Percentiles rank a stretch among this genome's conserved stretches.
Evolutionary conservation across 2,113 vertebrate genomes (phyloP).

Genomic region (Pachyramphus minor): DNA sequence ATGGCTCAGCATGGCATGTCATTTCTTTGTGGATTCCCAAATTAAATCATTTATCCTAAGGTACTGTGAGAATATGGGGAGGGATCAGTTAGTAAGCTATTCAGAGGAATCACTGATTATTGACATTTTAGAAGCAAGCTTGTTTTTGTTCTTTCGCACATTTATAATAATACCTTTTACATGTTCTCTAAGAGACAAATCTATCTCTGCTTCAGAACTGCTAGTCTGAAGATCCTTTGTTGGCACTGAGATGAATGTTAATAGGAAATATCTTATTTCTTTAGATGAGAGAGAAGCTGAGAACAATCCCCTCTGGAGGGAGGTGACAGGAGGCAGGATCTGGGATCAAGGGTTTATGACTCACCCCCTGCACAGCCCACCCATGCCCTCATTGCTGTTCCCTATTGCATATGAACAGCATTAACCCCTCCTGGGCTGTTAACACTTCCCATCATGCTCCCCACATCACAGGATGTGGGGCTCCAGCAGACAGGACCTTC

Average conservation of each 20-base stretch:
- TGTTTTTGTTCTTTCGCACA: constrained; percentile 30
- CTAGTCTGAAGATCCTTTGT: constrained; percentile 52
- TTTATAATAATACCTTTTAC: constrained; percentile 63
- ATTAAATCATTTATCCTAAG: constrained; percentile 25
- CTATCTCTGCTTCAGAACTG: constrained; percentile 24
- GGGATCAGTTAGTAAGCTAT: constrained; percentile 13
- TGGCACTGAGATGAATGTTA: constrained; percentile 41
- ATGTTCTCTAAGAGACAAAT: constrained; percentile 39
- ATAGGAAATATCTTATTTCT: constrained; percentile 50
- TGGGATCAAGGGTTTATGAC: constrained; percentile 7
- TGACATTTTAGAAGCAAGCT: neutral
- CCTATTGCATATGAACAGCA: neutral
- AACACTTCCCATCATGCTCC: rapidly evolving
- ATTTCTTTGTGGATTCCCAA: neutral
- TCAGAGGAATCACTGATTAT: constrained; percentile 20
- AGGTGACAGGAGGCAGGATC: neutral
- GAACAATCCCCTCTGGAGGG: constrained; percentile 6
- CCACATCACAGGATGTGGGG: neutral
- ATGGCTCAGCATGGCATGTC: neutral
- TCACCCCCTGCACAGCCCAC: neutral
- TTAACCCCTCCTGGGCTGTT: neutral
- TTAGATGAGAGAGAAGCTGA: constrained; percentile 23
- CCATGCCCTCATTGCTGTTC: neutral
- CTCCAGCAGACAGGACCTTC: neutral
- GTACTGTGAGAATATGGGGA: constrained; percentile 25